Conservation (phyloP, 1,140 invertebrate genomes). For the Sesamia nonagrioides region DNA sequence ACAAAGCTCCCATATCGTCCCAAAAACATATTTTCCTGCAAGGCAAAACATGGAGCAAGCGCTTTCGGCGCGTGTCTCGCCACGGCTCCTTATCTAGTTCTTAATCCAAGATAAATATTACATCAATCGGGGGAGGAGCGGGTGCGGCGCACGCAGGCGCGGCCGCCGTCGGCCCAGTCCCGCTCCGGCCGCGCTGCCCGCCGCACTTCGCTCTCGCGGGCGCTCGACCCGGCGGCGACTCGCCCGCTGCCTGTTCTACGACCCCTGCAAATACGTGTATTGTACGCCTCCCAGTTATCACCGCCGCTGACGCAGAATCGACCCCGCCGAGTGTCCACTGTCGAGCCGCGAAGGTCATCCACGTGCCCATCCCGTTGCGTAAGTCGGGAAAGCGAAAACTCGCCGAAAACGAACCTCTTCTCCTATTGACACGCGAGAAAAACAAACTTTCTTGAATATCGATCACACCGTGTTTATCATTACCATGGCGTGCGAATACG, state of each 20-base stretch:
- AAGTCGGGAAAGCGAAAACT: conserved; percentile 71
- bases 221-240: conserved; percentile 78
- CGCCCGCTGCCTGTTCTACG: conserved; percentile 69
- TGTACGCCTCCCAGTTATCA: conserved; percentile 28
- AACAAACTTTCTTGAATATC: conserved; percentile 75
- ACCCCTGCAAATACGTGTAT: conserved; percentile 61
- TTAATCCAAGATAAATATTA: conserved; percentile 87
- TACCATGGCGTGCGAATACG: conserved; percentile 56
- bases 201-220: conserved; percentile 75
- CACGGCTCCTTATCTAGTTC: conserved; percentile 80
- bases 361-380: conserved; percentile 78
- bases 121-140: conserved; percentile 78
- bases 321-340: conserved; percentile 44
- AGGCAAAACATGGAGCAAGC: conserved; percentile 21
- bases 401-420: conserved; percentile 70
- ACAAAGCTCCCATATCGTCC: conserved; percentile 1
- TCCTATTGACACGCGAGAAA: conserved; percentile 79
- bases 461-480: conserved; percentile 73
- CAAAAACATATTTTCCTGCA: conserved; percentile 14
- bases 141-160: conserved; percentile 72
- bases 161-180: conserved; percentile 74
- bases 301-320: conserved; percentile 50
- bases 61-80: conserved; percentile 62
- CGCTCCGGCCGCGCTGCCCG: conserved; percentile 79
- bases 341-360: conserved; percentile 55